phyloP scores from a whole-genome alignment of 2,113 vertebrate species.

The Mola mola region DNA sequence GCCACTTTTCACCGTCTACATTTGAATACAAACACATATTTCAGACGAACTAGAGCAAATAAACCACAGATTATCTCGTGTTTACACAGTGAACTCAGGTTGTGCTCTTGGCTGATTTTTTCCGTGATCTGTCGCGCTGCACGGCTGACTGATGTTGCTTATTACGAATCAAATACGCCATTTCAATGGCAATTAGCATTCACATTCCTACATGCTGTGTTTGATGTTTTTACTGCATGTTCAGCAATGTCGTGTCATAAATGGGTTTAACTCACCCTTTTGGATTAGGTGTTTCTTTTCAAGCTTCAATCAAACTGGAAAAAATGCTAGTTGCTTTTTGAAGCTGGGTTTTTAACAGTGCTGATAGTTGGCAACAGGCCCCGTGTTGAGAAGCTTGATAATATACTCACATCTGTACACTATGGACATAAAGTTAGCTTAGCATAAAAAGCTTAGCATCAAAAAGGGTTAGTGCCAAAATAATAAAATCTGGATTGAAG shows the following conservation, averaged over 20 bases:
- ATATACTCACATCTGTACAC: no score
- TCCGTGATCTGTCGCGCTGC: slow-evolving; percentile 41
- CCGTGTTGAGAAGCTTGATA: background rate
- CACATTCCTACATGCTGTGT: slow-evolving; percentile 42
- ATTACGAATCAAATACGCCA: slow-evolving; percentile 38
- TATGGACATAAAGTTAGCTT: no score
- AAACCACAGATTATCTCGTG: slow-evolving; percentile 38
- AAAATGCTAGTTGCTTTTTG: background rate
- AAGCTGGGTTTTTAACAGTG: background rate
- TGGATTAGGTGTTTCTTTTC: slow-evolving; percentile 2
- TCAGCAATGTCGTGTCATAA: slow-evolving; percentile 14
- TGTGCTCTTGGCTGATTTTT: slow-evolving; percentile 46
- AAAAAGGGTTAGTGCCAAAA: no score
- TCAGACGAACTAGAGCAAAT: slow-evolving; percentile 45
- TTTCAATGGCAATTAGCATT: slow-evolving; percentile 30
- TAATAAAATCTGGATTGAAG: no score
- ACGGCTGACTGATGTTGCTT: slow-evolving; percentile 27
- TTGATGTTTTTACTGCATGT: slow-evolving; percentile 34
- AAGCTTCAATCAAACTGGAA: slow-evolving; percentile 1
- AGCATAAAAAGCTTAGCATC: no score
- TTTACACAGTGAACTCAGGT: slow-evolving; percentile 55
- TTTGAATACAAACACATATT: slow-evolving; percentile 47
- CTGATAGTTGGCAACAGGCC: background rate
- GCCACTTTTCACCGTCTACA: slow-evolving; percentile 35
- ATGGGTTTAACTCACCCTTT: background rate